A percentile compares a stretch with the other conserved stretches of the same genome.
phyloP scores from a whole-genome alignment of 2,113 vertebrate genomes.

The Microcebus ravelobensis region DNA sequence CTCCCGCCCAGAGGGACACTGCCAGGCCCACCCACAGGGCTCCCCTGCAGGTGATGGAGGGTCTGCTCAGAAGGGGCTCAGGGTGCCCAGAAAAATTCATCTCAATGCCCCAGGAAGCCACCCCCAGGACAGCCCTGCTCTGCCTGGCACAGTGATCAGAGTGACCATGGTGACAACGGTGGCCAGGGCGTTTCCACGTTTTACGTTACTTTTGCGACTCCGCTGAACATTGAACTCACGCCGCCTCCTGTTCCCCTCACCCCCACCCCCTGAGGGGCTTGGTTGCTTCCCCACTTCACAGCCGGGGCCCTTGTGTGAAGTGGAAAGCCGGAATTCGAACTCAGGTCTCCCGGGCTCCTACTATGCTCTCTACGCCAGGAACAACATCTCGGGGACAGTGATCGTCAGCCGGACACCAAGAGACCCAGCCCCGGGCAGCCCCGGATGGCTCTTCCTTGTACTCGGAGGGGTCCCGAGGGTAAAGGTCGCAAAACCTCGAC shows the following conservation, averaged over 20 bases:
- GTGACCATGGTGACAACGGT: rapidly evolving
- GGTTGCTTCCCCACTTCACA: neutral
- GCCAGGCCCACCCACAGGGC: rapidly evolving
- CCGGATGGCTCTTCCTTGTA: neutral
- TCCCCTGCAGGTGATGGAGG: neutral
- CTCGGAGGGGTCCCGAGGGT: rapidly evolving
- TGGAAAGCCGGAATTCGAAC: neutral
- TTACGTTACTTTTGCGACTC: too few species aligned
- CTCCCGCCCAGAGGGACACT: too few species aligned
- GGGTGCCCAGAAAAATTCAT: neutral
- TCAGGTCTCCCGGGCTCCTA: neutral
- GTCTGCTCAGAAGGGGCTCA: too few species aligned
- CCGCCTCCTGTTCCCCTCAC: neutral
- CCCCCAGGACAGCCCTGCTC: neutral
- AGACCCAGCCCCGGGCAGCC: too few species aligned
- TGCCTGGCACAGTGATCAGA: neutral
- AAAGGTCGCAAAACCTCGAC: neutral
- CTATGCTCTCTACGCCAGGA: rapidly evolving
- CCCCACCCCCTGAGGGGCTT: neutral
- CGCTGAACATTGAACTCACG: rapidly evolving
- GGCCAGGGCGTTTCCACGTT: rapidly evolving
- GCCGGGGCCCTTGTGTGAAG: neutral
- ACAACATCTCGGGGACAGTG: rapidly evolving
- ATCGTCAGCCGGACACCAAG: neutral
- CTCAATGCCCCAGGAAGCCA: neutral